These are phyloP conservation scores for Sternotherus odoratus DNA, from an alignment of 2,797 vertebrate genomes.

Conservation along the genomic window DNA sequence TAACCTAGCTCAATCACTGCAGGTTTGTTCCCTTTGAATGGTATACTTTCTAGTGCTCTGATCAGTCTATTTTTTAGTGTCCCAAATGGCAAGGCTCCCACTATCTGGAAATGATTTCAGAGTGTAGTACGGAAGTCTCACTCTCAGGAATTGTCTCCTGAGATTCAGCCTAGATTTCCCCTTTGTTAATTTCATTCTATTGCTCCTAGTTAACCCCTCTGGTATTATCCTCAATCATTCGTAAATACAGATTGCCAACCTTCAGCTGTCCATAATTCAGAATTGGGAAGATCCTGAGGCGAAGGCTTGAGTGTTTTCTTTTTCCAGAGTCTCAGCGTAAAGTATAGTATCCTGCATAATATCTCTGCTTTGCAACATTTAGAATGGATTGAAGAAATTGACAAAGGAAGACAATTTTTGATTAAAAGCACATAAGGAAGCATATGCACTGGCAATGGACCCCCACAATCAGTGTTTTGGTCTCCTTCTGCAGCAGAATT, in stretches of 20 bases:
- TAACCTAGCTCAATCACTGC: background rate
- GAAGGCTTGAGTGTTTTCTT: background rate
- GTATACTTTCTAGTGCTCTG: background rate
- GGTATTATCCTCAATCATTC: background rate
- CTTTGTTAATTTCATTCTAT: background rate
- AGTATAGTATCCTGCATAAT: background rate
- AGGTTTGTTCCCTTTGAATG: background rate
- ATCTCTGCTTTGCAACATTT: background rate
- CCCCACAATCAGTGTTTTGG: background rate
- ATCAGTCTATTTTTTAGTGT: background rate
- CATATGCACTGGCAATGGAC: background rate
- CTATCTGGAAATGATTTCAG: background rate
- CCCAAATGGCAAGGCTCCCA: background rate
- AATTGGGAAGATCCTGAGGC: background rate
- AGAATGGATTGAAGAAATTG: background rate
- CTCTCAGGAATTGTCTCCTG: background rate
- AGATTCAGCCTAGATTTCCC: background rate
- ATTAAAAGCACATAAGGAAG: background rate
- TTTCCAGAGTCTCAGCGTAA: background rate
- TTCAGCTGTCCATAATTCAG: background rate
- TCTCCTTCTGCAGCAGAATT: background rate
- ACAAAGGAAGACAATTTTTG: background rate
- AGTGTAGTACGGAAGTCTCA: background rate
- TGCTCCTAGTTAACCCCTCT: background rate
- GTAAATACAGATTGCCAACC: background rate